A percentile compares a stretch with the other conserved stretches of the same genome.
phyloP scores from a whole-genome alignment of 2,888 invertebrate genomes.

The Aphodius granarius region DNA sequence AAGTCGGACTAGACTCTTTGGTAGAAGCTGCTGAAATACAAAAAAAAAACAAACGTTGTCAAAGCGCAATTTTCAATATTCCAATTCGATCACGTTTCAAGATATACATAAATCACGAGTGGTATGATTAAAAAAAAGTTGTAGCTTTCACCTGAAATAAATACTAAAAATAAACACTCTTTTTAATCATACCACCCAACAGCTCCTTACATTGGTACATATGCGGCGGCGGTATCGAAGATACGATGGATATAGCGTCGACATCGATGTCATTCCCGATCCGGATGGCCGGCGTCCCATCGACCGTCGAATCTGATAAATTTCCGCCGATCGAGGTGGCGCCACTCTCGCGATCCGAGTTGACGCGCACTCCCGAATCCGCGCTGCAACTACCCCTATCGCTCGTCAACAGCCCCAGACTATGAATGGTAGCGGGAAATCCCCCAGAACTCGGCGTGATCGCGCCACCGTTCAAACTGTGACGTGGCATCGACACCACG shows the following conservation, averaged over 20 bases:
- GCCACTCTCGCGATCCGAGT: conserved; percentile 79
- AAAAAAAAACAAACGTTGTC: too few species aligned
- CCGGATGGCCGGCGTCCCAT: conserved; percentile 66
- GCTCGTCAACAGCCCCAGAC: conserved; percentile 57
- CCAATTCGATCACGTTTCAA: too few species aligned
- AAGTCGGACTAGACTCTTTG: conserved; percentile 70
- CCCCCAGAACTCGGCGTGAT: conserved; percentile 63
- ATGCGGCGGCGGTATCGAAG: conserved; percentile 66
- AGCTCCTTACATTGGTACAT: conserved; percentile 78
- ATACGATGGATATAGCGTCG: conserved; percentile 71
- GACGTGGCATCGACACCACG: conserved; percentile 68
- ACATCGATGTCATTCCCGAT: conserved; percentile 64
- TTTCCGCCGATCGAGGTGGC: conserved; percentile 84
- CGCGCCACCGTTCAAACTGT: conserved; percentile 63
- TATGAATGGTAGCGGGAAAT: conserved; percentile 56
- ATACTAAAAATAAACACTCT: too few species aligned
- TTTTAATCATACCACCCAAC: too few species aligned
- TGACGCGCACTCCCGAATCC: conserved; percentile 82
- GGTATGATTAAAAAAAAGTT: neutral
- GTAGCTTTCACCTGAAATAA: neutral
- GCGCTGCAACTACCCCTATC: conserved; percentile 85
- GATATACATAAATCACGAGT: too few species aligned
- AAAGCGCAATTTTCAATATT: neutral
- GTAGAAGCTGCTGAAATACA: conserved; percentile 66
- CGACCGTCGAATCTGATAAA: conserved; percentile 77